These are phyloP conservation scores for Aurelia aurita DNA, from an alignment of 30 jellyfish, hydroid and myxozoan genomes.

Conservation along the genomic window DNA sequence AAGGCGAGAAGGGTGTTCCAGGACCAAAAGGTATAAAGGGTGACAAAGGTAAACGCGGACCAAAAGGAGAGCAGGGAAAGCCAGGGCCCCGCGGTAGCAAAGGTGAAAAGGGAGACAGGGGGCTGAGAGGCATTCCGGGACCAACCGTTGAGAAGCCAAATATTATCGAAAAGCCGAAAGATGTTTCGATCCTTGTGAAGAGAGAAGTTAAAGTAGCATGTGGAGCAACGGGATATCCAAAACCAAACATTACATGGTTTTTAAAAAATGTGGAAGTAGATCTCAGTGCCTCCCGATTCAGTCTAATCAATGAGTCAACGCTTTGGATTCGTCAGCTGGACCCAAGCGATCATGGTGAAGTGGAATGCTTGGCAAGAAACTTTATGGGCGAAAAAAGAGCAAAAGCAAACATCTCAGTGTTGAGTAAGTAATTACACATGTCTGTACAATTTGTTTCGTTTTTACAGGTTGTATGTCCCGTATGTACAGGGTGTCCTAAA, in stretches of 20 bases:
- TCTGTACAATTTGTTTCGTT: too few species aligned
- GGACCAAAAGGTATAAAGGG: not conserved
- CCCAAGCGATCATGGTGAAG: not conserved
- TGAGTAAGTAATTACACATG: not conserved
- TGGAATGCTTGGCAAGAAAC: not conserved
- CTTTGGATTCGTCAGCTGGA: not conserved
- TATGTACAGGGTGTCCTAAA: too few species aligned
- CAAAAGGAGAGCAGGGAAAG: not conserved
- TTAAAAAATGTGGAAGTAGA: not conserved
- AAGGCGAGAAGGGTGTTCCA: conserved; percentile 2
- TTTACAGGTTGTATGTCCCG: too few species aligned
- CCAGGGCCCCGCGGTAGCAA: not conserved
- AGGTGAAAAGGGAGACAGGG: not conserved
- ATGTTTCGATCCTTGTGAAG: not conserved
- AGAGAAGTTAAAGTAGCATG: not conserved
- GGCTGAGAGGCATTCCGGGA: not conserved
- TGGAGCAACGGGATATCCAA: not conserved
- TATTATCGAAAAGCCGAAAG: not conserved
- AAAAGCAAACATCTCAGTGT: not conserved
- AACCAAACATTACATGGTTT: not conserved
- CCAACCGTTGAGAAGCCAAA: not conserved
- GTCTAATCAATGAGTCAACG: not conserved
- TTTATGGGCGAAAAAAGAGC: not conserved
- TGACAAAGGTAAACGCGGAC: not conserved
- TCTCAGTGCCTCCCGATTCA: not conserved